Conservation (phyloP, 2,797 vertebrate species). For the Sylvia borin region DNA sequence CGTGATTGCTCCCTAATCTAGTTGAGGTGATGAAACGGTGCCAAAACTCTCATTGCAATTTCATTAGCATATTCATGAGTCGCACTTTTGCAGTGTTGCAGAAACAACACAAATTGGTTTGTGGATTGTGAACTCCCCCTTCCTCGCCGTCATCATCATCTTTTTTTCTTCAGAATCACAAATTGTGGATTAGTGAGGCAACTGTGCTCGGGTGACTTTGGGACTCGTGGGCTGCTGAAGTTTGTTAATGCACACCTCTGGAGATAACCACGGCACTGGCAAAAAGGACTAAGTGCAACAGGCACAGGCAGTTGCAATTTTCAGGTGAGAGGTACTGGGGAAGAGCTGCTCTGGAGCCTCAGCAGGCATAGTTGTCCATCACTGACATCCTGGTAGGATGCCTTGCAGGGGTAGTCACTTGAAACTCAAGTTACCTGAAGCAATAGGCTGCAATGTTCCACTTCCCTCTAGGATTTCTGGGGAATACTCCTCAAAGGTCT, state of each 20-base stretch:
- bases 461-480: neutral
- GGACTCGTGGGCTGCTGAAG: neutral
- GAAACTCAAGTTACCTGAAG: neutral
- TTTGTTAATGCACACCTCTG: neutral
- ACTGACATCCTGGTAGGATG: neutral
- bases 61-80: slow-evolving; percentile 83
- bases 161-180: slow-evolving; percentile 55
- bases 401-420: rapidly evolving
- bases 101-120: slow-evolving; percentile 84
- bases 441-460: rapidly evolving
- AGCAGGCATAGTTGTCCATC: rapidly evolving
- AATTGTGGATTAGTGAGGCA: slow-evolving; percentile 57
- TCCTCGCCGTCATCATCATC: neutral
- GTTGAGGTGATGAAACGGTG: slow-evolving; percentile 76
- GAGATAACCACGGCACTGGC: rapidly evolving
- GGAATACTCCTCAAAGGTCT: neutral
- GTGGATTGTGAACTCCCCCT: slow-evolving; percentile 79
- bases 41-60: slow-evolving; percentile 80
- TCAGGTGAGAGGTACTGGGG: neutral
- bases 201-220: slow-evolving; percentile 43
- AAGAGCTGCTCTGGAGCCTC: rapidly evolving
- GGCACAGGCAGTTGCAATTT: neutral
- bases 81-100: slow-evolving; percentile 81
- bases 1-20: slow-evolving; percentile 75
- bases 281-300: neutral